Base-by-base conservation (phyloP, 2,113 vertebrate species). In the Pristiophorus japonicus region DNA sequence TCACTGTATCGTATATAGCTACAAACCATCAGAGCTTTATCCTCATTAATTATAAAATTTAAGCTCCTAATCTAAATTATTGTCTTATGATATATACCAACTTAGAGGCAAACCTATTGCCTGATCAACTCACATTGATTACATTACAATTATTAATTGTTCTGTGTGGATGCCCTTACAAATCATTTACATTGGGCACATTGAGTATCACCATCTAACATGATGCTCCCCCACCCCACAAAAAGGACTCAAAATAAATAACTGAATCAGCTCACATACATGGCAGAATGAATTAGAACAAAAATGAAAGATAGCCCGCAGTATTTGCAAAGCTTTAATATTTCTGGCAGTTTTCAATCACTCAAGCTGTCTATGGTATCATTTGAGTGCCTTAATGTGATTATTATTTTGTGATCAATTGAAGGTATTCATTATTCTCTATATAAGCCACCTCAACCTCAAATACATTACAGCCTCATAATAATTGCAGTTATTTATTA, bases 391-490 rank as follows among this genome's bases (percentile, higher is more conserved):
- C n/a, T 70, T 16, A 27, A 93, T 38, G n/a, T 24, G 91, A 93
- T 93, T 93, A 92, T 38, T 92, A 70, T 94, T 65, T 70, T 94
- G 11, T 70, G 27, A 94, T 70, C 92, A 47, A 27, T 70, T 67
- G 24, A 24, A 94, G 22, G 10, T 27, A 94, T 27, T 47, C 42
- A 94, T 59, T 94, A 70, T 70, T 94, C n/a, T 94, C 65, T 70
- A 47, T 47, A 45, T 47, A 34, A 14, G 24, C 45, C 22, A 67
- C 11, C 42, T 67, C 65, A 67, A 47, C 38, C 65, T 94, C 92
- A 93, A 45, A 45, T 42, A 38, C 7, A 42, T 88, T 47, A 70
- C n/a, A 94, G 92, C 16, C 66, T 70, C 47, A 20, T 30, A 94
- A 47, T 70, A 42, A 51, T 67, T 47, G 63, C 42, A 70, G 92